Conservation (phyloP, 2,888 invertebrate genomes). For the Hermaeophaga mercurialis region DNA sequence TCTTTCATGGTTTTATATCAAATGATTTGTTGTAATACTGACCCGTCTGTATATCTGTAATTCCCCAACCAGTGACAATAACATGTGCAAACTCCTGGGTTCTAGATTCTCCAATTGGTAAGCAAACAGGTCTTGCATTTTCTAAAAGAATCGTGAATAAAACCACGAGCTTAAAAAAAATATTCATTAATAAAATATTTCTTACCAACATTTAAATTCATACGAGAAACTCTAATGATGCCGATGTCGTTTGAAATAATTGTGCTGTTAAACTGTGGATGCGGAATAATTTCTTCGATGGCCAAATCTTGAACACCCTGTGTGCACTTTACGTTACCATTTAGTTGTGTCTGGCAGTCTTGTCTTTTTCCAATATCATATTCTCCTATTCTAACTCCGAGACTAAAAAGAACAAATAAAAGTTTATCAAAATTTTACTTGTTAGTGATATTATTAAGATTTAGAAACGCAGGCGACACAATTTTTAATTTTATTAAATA, state of each 20-base stretch:
- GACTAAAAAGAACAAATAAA: constrained; percentile 52
- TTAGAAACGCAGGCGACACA: too few species aligned
- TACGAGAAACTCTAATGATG: constrained; percentile 58
- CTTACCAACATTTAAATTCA: constrained; percentile 53
- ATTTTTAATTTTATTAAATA: too few species aligned
- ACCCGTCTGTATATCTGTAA: constrained; percentile 59
- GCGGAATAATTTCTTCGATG: constrained; percentile 59
- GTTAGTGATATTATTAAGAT: too few species aligned
- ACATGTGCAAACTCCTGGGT: constrained; percentile 59
- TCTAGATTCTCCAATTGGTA: constrained; percentile 51
- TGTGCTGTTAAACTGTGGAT: constrained; percentile 60
- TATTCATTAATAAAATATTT: too few species aligned
- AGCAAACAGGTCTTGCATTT: constrained; percentile 58
- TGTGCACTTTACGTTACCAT: constrained; percentile 52
- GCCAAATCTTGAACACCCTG: constrained; percentile 61
- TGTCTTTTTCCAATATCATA: constrained; percentile 59
- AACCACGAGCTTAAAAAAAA: too few species aligned
- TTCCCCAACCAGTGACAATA: constrained; percentile 78
- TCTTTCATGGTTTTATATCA: too few species aligned
- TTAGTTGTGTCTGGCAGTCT: constrained; percentile 53
- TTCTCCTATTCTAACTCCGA: constrained; percentile 69
- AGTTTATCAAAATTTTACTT: too few species aligned
- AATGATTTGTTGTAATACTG: too few species aligned
- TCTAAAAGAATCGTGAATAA: constrained; percentile 43
- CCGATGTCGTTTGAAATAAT: constrained; percentile 66